phyloP scores from a whole-genome alignment of 2,113 vertebrate species.

The Daboia siamensis region DNA sequence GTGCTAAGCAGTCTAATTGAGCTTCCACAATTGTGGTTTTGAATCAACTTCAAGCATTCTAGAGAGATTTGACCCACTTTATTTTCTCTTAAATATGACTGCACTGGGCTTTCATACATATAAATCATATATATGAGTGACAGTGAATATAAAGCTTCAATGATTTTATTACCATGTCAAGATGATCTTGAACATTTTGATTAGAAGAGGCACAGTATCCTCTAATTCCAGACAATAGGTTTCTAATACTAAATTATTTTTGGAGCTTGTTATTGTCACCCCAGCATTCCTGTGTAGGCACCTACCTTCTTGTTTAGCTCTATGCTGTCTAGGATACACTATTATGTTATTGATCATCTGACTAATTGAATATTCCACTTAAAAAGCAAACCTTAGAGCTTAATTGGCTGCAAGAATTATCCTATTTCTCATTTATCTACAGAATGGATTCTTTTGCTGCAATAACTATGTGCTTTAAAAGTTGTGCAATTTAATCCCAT shows the following conservation, averaged over 20 bases:
- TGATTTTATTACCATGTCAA: not conserved
- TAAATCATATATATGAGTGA: not conserved
- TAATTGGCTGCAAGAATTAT: not conserved
- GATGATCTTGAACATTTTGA: not conserved
- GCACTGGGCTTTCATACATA: not conserved
- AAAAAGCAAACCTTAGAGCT: not conserved
- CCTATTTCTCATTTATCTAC: not conserved
- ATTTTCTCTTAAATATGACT: not conserved
- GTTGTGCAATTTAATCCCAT: not conserved
- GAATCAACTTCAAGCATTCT: not conserved
- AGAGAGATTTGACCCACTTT: not conserved
- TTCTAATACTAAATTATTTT: not conserved
- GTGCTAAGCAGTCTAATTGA: not conserved
- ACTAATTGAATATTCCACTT: not conserved
- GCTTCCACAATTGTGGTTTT: not conserved
- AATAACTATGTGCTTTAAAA: not conserved
- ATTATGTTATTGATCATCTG: not conserved
- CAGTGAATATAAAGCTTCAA: not conserved
- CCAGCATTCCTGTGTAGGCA: not conserved
- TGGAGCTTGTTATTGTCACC: not conserved
- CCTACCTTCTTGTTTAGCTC: not conserved
- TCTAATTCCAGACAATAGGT: not conserved
- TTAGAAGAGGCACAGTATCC: not conserved
- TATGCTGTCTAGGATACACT: not conserved
- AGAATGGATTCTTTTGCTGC: not conserved